A percentile compares a stretch with the other conserved stretches of the same genome.
phyloP scores from a whole-genome alignment of 1,140 invertebrate species.

The Protaetia brevitarsis region DNA sequence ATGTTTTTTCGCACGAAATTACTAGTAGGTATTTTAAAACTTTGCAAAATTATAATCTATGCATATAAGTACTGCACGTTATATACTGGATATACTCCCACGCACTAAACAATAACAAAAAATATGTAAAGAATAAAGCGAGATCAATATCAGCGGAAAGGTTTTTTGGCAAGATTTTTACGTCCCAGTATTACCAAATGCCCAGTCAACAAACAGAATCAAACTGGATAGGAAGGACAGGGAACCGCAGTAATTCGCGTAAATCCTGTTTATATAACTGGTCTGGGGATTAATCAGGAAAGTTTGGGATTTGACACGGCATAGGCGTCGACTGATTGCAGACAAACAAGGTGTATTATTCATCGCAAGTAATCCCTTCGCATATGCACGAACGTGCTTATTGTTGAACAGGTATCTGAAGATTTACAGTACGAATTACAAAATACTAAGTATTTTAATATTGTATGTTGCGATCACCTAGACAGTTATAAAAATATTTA shows the following conservation, averaged over 20 bases:
- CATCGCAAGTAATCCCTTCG: conserved; percentile 6
- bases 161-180: neutral
- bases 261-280: conserved; percentile 5
- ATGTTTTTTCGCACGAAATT: too few species aligned
- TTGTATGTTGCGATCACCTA: too few species aligned
- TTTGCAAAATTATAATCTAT: too few species aligned
- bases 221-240: neutral
- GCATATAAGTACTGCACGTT: too few species aligned
- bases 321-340: neutral
- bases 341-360: conserved; percentile 15
- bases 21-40: too few species aligned
- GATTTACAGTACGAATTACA: too few species aligned
- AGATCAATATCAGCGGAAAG: too few species aligned
- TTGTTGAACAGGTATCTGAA: neutral
- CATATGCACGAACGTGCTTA: neutral
- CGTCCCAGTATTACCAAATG: neutral
- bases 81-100: too few species aligned
- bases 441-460: too few species aligned
- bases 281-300: conserved; percentile 6
- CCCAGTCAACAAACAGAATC: neutral
- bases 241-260: neutral
- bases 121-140: too few species aligned
- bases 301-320: neutral
- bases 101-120: too few species aligned
- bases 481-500: too few species aligned